A percentile compares a stretch with the other conserved stretches of the same genome.
phyloP scores from a whole-genome alignment of 2,113 vertebrate genomes.

The Lanius ludovicianus region DNA sequence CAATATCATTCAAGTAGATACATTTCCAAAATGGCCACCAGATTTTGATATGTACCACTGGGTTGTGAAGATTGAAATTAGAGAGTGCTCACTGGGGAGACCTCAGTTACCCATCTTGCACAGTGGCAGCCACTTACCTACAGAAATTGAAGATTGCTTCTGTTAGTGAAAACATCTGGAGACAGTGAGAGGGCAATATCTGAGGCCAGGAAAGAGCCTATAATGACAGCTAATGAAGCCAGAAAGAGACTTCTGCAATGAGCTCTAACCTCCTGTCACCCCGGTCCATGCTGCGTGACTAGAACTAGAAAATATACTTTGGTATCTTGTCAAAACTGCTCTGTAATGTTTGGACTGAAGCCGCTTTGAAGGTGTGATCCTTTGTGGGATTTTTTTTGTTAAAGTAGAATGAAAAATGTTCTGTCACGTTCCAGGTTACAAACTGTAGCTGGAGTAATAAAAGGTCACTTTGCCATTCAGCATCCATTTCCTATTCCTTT shows the following conservation, averaged over 20 bases:
- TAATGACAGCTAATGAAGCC: conserved; percentile 8
- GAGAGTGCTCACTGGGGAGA: neutral
- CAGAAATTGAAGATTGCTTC: neutral
- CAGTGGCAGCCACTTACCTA: neutral
- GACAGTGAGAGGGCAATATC: neutral
- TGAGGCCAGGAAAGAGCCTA: neutral
- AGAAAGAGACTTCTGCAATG: neutral
- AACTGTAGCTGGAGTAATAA: conserved; percentile 54
- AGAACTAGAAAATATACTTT: neutral
- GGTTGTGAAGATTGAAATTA: neutral
- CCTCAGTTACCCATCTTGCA: neutral
- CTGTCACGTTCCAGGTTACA: conserved; percentile 47
- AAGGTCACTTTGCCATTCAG: conserved; percentile 62
- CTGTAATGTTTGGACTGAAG: neutral
- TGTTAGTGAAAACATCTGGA: neutral
- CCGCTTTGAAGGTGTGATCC: neutral
- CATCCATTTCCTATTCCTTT: conserved; percentile 63
- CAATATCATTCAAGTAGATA: neutral
- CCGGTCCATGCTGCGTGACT: rapidly evolving
- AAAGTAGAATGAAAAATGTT: conserved; percentile 42
- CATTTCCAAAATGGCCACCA: neutral
- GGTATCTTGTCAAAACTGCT: conserved; percentile 19
- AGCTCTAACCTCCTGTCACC: neutral
- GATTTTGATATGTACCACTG: neutral
- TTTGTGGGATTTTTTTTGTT: neutral